Base-by-base conservation (phyloP, 2,797 vertebrate genomes). In the Esox lucius region DNA sequence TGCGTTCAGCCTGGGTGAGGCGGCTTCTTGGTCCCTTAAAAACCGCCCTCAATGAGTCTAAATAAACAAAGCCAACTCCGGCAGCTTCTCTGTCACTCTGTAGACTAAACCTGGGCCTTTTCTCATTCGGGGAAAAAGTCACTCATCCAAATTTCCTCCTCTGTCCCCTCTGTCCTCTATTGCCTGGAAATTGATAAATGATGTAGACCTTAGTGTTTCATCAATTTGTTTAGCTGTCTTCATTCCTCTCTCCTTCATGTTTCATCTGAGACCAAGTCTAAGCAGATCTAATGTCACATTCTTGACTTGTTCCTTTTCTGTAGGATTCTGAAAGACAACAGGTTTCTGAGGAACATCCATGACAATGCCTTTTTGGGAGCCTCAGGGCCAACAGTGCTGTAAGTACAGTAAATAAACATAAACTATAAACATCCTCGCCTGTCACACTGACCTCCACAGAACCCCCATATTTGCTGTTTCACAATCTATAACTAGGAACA, bases 291-390 rank as follows among this genome's bases (percentile, higher is more conserved):
- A 19, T 69, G 33, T 79, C 78, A 71, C 42, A 17, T 78, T 35
- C 42, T 42, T 62, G 28, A 72, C 46, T 62, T 4, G 68, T 67
- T 35, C 80, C 8, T 75, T 68, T 75, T 68, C 67, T 84, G 68
- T 79, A 97, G 97, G 83, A 93, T 95, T 81, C 89, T 98, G 67
- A 96, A 93, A 85, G 93, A 94, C 86, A 98, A 98, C 73, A 86
- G 71, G 68, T 85, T 91, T 76, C 95, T 98, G 51, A 85, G 86
- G 72, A 65, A 89, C 82, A 96, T 98, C 67, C 92, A 96, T 77
- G 89, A 94, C 0, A 92, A 94, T 4, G 96, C 96, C 75, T 95
- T 98, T 81, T 89, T 85, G 85, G 96, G 95, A 68, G 93, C 95
- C 77, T 89, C 75, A 0, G 96, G 96, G 81, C 97, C 96, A 3